Base-by-base conservation (phyloP, 2,113 vertebrate genomes). In the Neotoma lepida region DNA sequence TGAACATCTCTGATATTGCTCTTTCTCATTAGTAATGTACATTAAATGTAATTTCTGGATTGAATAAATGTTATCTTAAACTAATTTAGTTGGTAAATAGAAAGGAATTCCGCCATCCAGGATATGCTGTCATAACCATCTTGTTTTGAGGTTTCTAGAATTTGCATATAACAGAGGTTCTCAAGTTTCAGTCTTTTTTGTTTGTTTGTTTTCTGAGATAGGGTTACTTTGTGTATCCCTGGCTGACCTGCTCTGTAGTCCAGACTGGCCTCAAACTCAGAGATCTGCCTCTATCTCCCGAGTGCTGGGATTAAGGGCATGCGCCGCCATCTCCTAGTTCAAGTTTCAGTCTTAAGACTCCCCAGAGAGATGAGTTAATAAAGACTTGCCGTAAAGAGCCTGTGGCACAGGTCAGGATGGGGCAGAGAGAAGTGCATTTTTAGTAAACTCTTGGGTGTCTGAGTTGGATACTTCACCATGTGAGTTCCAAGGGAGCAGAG, bases 21-120 rank as follows among this genome's bases (percentile, higher is more conserved):
- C 46, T 33, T 41, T 85, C 39, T 85, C 7, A 64, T 20, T 85
- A 12, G 35, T 78, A 84, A 77, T 73, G 12, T 89, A 33, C 80
- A 22, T 61, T 86, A 93, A 80, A 81, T 89, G n/a, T 4, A 44
- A 54, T 78, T 94, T 30, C 93, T 91, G 85, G 68, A 58, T 58
- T 78, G 66, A 94, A 51, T 86, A 76, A 90, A 63, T 91, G 18
- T 61, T 81, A 54, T 85, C 77, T 85, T 94, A 86, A 93, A 46
- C 13, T 77, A 22, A 35, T 80, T 68, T 35, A 35, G 8, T 63
- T 46, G 74, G 35, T 66, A 56, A 78, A 17, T 49, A 64, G 44
- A 46, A 91, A 85, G 90, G 64, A 61, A 35, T 92, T 56, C 39
- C 78, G 1, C 9, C 58, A 28, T 58, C 28, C 6, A 51, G 20